Evolutionary conservation across 2,113 vertebrate species (phyloP).

Genomic region (Euleptes europaea): DNA sequence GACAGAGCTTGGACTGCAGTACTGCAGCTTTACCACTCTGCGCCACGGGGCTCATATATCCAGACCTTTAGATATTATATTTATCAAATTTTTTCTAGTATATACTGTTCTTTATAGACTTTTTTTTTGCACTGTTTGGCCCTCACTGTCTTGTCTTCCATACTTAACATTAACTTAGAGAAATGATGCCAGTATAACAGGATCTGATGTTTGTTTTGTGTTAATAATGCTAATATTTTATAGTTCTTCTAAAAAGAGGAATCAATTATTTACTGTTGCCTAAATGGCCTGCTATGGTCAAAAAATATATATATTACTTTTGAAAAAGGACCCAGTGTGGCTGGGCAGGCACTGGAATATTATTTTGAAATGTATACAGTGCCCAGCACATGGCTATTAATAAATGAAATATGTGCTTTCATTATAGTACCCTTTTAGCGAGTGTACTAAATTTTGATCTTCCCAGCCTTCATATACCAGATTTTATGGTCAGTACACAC

Average conservation of each 20-base stretch:
- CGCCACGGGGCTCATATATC: too few relatives aligned
- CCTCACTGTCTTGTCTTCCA: neutral
- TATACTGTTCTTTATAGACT: conserved; percentile 5
- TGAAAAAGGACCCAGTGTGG: neutral
- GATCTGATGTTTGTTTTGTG: conserved; percentile 1
- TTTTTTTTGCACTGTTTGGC: conserved; percentile 9
- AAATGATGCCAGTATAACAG: neutral
- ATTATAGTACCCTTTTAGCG: neutral
- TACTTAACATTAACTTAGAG: neutral
- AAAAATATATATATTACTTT: neutral
- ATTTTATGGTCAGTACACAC: neutral
- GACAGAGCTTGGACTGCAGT: too few relatives aligned
- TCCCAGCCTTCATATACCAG: neutral
- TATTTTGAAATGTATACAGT: neutral
- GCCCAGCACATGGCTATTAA: neutral
- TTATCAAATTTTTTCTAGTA: too few relatives aligned
- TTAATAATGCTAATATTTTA: neutral
- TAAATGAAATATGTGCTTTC: neutral
- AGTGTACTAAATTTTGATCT: neutral
- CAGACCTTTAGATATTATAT: too few relatives aligned
- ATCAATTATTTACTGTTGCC: neutral
- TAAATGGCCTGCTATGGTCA: neutral
- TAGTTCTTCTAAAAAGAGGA: neutral
- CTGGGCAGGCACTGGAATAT: neutral
- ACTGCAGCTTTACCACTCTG: too few relatives aligned